Evolutionary conservation across 1,140 invertebrate species (phyloP), one percentile per base, ranked within the genome.

Genomic region (Drosophila kurseongensis): DNA sequence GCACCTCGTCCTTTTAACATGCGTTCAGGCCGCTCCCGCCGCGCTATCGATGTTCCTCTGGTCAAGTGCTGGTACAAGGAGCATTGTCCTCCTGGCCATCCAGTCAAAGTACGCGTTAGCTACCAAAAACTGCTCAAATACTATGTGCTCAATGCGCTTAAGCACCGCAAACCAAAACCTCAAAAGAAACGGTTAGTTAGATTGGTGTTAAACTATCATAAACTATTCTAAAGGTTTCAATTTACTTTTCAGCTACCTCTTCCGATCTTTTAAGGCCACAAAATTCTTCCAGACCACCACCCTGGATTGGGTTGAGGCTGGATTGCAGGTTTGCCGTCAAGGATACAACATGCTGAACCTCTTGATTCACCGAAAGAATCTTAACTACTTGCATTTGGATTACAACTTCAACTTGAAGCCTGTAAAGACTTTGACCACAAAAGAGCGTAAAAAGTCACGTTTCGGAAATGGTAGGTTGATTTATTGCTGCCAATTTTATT

Each of bases 351-450:
- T 99, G 99, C 93, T 99, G 9, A 99, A 99, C 93, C 94, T 99
- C 41, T 94, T 99, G 48, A 99, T 99, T 91, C 99, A 99, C 93
- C 96, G 99, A 51, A 99, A 99, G 93, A 99, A 99, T 93, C 95
- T 99, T 8, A 99, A 99, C 92, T 99, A 99, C 92, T 95, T 99
- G 32, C 99, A 99, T 95, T 95, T 99, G 92, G 99, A 99, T 94
- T 99, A 99, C 92, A 99, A 99, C 93, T 99, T 99, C 91, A 99
- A 99, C 93, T 94, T 99, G 91, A 99, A 99, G 93, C 99, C 99
- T 0, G 99, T 99, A 0, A 99, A 99, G 93, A 99, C 99, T 0
- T 94, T 99, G 36, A 99, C 99, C 0, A 99, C 99, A 0, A 99
- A 99, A 91, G 99, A 99, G 92, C 95, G 99, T 93, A 99, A 99